Evolutionary conservation across 2,797 vertebrate species (phyloP).

Genomic region (Enteromius radiatus): DNA sequence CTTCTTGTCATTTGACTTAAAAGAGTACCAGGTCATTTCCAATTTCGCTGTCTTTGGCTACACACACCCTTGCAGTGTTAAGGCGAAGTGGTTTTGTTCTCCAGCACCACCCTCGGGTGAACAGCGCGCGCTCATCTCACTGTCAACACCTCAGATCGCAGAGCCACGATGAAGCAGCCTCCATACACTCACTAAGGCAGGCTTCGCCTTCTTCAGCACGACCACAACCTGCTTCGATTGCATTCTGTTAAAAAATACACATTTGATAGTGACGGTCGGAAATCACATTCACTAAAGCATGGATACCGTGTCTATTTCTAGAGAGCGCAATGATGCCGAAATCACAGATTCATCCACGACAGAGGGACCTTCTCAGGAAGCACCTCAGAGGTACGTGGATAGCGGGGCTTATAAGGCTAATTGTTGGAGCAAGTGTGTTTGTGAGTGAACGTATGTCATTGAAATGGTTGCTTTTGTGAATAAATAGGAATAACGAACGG

Average conservation of each 20-base stretch:
- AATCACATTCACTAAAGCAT: slow-evolving; percentile 58
- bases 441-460: not conserved
- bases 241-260: not conserved
- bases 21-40: not conserved
- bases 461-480: not conserved
- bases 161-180: slow-evolving; percentile 58
- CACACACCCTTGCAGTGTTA: slow-evolving; percentile 10
- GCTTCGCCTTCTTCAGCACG: slow-evolving; percentile 12
- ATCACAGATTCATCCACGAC: slow-evolving; percentile 71
- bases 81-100: slow-evolving; percentile 31
- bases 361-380: slow-evolving; percentile 66
- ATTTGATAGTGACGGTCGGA: not conserved
- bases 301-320: slow-evolving; percentile 71
- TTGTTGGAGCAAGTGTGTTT: not conserved
- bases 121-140: slow-evolving; percentile 66
- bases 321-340: slow-evolving; percentile 75
- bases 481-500: not conserved
- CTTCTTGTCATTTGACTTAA: not conserved
- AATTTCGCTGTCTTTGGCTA: not conserved
- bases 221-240: slow-evolving; percentile 41
- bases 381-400: slow-evolving; percentile 73
- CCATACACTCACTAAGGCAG: slow-evolving; percentile 60
- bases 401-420: not conserved
- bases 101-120: slow-evolving; percentile 72
- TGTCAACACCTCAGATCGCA: slow-evolving; percentile 55